Base-by-base conservation (phyloP, 2,888 invertebrate species). In the Liopterus haemorrhoidalis region DNA sequence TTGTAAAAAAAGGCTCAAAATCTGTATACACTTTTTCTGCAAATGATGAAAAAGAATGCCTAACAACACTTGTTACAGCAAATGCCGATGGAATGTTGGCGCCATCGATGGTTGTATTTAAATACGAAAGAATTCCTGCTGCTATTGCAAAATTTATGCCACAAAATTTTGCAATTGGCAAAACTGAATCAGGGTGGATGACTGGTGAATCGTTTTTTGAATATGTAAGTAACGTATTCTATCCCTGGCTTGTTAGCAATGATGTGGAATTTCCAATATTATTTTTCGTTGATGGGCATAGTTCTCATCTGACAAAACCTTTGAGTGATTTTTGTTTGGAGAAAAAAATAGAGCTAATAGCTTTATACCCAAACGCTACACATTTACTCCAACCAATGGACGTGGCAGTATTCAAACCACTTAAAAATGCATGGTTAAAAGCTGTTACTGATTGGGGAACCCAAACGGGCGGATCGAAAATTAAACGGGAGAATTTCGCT, bases 141-240 rank as follows among this genome's bases (percentile, higher is more conserved):
- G 9, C 37, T 36, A 44, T 62, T 19, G 50, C 51, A 5, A 25
- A 46, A 30, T 53, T 48, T 27, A 53, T 64, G 28, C 62, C 63
- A 38, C 36, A 52, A 49, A 55, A 51, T 9, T 70, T 66, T 66
- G 59, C 59, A 28, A 42, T 65, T 20, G 68, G 66, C 45, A 62
- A 57, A 47, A 63, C 64, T 4, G 66, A 69, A 9, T 61, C 50
- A 37, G 67, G 67, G 5, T 69, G 68, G 70, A 71, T 65, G 66
- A 67, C 61, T 6, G 51, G 57, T 2, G 61, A 62, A 51, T 58
- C 57, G 3, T 68, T 69, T 55, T 66, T 52, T 49, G 63, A 69
- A 53, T 67, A 60, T 49, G 57, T 67, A 3, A 54, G 59, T 5
- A 64, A 66, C 50, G 50, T 64, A 18, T 66, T 67, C 53, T 46